Conservation (phyloP, 1,140 invertebrate genomes). For the Spodoptera frugiperda region DNA sequence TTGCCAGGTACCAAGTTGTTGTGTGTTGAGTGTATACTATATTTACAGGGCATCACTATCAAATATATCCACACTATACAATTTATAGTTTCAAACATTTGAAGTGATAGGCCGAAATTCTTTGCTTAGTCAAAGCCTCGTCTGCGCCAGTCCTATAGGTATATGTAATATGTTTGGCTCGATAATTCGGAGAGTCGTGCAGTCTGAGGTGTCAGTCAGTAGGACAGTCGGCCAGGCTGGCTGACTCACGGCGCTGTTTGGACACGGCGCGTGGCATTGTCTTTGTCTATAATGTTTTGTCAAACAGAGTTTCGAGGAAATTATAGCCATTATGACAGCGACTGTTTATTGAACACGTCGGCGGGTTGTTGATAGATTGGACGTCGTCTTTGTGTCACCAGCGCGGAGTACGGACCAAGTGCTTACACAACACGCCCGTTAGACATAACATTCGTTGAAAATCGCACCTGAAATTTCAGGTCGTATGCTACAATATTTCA, state of each 20-base stretch:
- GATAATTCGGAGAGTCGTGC: conserved; percentile 22
- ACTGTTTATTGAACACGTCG: conserved; percentile 66
- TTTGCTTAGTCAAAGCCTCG: neutral
- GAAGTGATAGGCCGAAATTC: neutral
- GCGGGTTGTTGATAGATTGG: conserved; percentile 57
- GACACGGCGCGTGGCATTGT: conserved; percentile 78
- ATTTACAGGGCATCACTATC: too few species aligned
- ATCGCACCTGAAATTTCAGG: conserved; percentile 4
- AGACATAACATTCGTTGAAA: conserved; percentile 46
- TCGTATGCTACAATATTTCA: neutral
- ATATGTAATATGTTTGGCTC: neutral
- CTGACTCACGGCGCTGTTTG: conserved; percentile 71
- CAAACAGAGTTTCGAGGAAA: conserved; percentile 75
- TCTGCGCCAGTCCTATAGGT: too few species aligned
- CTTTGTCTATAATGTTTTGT: conserved; percentile 72
- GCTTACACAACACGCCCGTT: neutral
- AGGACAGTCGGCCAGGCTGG: conserved; percentile 1
- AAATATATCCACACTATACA: too few species aligned
- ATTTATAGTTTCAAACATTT: too few species aligned
- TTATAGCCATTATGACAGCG: conserved; percentile 54
- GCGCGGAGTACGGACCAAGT: neutral
- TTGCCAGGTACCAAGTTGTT: too few species aligned
- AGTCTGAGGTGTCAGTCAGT: conserved; percentile 25
- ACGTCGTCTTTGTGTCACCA: conserved; percentile 35
- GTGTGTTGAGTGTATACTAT: too few species aligned